These are phyloP conservation scores for Carassius gibelio DNA, from an alignment of 2,113 vertebrate species.

Conservation along the genomic window DNA sequence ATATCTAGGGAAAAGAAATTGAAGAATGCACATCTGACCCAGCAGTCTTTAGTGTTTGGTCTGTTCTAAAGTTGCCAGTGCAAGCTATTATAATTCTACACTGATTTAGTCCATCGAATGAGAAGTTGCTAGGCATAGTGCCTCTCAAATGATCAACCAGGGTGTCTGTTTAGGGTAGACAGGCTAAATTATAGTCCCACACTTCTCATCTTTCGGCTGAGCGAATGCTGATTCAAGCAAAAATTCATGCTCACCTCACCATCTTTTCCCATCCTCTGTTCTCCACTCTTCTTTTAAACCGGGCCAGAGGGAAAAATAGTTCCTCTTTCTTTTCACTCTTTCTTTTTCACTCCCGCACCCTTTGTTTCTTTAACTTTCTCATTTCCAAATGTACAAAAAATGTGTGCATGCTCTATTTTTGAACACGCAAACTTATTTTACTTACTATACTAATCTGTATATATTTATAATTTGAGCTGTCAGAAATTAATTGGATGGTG, in stretches of 20 bases:
- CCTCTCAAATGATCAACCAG: constrained; percentile 56
- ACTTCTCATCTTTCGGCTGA: constrained; percentile 52
- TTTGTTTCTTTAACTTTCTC: neutral
- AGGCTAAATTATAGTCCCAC: constrained; percentile 58
- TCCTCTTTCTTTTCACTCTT: neutral
- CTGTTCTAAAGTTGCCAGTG: constrained; percentile 43
- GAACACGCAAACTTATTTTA: neutral
- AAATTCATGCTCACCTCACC: constrained; percentile 65
- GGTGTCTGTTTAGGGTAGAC: constrained; percentile 59
- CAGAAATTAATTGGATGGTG: neutral
- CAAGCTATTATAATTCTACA: constrained; percentile 46
- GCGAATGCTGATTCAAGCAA: constrained; percentile 65
- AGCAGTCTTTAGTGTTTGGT: constrained; percentile 14
- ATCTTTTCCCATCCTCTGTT: constrained; percentile 56
- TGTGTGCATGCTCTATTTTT: neutral
- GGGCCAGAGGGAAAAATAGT: constrained; percentile 38
- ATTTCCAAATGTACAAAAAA: neutral
- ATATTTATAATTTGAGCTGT: neutral
- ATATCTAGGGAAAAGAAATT: constrained; percentile 14
- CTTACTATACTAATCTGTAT: neutral
- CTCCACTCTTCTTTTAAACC: constrained; percentile 45
- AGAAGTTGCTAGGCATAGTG: constrained; percentile 45
- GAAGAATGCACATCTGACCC: constrained; percentile 18
- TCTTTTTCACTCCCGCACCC: neutral
- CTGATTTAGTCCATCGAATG: constrained; percentile 52